These are phyloP conservation scores for Tholera decimalis DNA, from an alignment of 2,888 invertebrate genomes.

Conservation along the genomic window DNA sequence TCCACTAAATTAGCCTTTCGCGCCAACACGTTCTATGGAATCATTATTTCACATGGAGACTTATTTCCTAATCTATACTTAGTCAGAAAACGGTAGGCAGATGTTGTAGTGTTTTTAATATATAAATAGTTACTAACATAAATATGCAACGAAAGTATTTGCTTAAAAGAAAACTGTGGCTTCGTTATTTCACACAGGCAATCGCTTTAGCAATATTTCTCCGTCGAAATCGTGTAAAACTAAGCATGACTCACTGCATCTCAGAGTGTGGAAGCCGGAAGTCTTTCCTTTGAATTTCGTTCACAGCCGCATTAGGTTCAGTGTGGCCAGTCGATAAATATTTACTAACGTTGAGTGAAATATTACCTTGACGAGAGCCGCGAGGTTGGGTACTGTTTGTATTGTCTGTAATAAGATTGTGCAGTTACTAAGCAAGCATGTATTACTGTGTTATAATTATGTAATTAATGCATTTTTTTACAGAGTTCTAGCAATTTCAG, in stretches of 20 bases:
- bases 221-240: not conserved
- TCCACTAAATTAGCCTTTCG: too few species aligned
- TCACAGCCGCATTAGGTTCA: slow-evolving; percentile 18
- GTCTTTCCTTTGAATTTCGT: slow-evolving; percentile 26
- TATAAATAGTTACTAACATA: too few species aligned
- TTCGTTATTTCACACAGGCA: not conserved
- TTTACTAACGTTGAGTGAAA: slow-evolving; percentile 50
- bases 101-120: too few species aligned
- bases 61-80: too few species aligned
- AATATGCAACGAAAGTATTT: too few species aligned
- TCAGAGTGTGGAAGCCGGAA: slow-evolving; percentile 8
- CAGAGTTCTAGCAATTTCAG: too few species aligned
- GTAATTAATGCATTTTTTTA: not conserved
- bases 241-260: not conserved
- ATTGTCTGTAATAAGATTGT: slow-evolving; percentile 9
- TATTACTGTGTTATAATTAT: not conserved
- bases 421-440: not conserved
- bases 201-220: not conserved
- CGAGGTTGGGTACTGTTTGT: slow-evolving; percentile 17
- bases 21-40: too few species aligned
- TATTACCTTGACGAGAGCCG: slow-evolving; percentile 40
- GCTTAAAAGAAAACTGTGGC: too few species aligned
- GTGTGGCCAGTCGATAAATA: slow-evolving; percentile 43
- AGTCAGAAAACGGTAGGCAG: too few species aligned
- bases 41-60: too few species aligned